Conservation (phyloP, 30 jellyfish, hydroid and myxozoan species). For the Rhopilema esculentum region DNA sequence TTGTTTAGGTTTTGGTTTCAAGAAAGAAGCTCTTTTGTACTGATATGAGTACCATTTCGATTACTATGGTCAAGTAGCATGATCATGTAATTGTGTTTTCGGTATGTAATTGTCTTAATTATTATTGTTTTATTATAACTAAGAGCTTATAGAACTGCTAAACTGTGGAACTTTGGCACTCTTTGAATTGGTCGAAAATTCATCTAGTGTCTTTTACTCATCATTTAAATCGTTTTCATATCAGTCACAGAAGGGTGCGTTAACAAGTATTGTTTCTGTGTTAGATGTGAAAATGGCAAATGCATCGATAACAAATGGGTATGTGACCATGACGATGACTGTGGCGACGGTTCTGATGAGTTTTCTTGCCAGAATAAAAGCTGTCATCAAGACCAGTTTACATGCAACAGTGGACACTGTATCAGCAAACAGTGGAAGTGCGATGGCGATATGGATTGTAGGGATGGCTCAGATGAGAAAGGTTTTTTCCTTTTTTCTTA, state of each 20-base stretch:
- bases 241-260: too few species aligned
- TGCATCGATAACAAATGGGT: slow-evolving; percentile 82
- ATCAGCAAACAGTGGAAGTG: slow-evolving; percentile 83
- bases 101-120: too few species aligned
- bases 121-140: too few species aligned
- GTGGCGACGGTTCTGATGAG: slow-evolving; percentile 97
- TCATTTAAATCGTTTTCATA: too few species aligned
- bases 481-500: slow-evolving; percentile 24
- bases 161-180: too few species aligned
- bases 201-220: too few species aligned
- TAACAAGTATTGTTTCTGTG: not conserved
- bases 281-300: slow-evolving; percentile 83
- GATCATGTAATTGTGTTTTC: too few species aligned
- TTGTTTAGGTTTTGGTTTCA: not conserved
- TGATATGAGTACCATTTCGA: too few species aligned
- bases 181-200: too few species aligned
- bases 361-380: slow-evolving; percentile 66
- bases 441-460: slow-evolving; percentile 93
- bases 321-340: slow-evolving; percentile 96
- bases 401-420: slow-evolving; percentile 86
- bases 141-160: too few species aligned
- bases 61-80: too few species aligned
- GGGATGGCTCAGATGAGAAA: slow-evolving; percentile 93
- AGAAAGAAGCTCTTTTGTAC: not conserved
- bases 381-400: slow-evolving; percentile 63